A percentile compares a stretch with the other conserved stretches of the same genome.
phyloP scores from a whole-genome alignment of 1,140 invertebrate genomes.

The roundworm (Caenorhabditis elegans) region WBcel235 BX284602.5:11048501-11049000 shows the following conservation, averaged over 20 bases:
- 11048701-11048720: slow-evolving; percentile 9
- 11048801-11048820: neutral
- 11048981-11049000: neutral
- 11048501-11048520: neutral
- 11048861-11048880: too few relatives aligned
- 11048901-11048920: too few relatives aligned
- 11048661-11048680: slow-evolving; percentile 40
- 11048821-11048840: slow-evolving; percentile 1
- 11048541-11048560: neutral
- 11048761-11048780: neutral
- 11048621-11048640: slow-evolving; percentile 15
- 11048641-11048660: slow-evolving; percentile 21
- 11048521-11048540: neutral
- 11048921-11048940: too few relatives aligned
- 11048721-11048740: slow-evolving; percentile 27
- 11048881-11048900: too few relatives aligned
- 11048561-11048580: neutral
- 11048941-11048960: slow-evolving; percentile 23
- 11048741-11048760: slow-evolving; percentile 20
- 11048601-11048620: slow-evolving; percentile 36
- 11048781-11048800: neutral
- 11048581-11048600: slow-evolving; percentile 30
- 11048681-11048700: slow-evolving; percentile 28
- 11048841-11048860: neutral
- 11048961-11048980: neutral